Base-by-base conservation (phyloP, 2,113 vertebrate genomes). In the Gymnobelideus leadbeateri region DNA sequence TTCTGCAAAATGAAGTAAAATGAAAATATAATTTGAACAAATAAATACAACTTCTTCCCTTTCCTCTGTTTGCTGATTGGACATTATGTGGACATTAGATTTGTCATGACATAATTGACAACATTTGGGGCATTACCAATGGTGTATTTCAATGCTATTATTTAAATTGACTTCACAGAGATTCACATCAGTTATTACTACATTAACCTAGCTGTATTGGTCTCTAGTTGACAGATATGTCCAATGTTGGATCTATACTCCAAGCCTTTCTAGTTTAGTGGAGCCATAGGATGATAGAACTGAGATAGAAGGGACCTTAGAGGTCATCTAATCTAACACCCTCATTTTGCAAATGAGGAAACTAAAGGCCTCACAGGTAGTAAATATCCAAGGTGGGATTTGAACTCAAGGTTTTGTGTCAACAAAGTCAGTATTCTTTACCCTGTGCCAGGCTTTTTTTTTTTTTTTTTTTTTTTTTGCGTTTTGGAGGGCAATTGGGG, bases 91-190 rank as follows among this genome's bases (percentile, higher is more conserved):
- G 25, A 51, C 37, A 3, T 89, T 84, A 95, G 3, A 46, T 68
- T 54, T 93, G 92, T 50, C 53, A 92, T 90, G 91, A 16, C 10
- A 7, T 11, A 6, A 23, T 89, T 95, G 46, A 89, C 89, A 92
- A 47, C 23, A 61, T 49, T 57, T 89, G 95, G 89, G 19, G 25
- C 89, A 96, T 97, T 95, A 52, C 94, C 37, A 89, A 25, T 46
- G 90, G 90, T 57, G 68, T 84, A 94, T 51, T 24, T 90, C 51
- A 90, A 37, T 51, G 91, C 8, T 91, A 8, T 93, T 94, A 21
- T 96, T 54, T 93, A 43, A 84, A 43, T 84, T 84, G n/a, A 84
- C 68, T 84, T 84, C 68, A 21, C 68, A 84, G n/a, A 43, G 68
- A 84, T 43, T 84, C 68, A 43, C 16, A 77, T 77, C 61, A 77